These are phyloP conservation scores for Lacanobia wlatinum DNA, from an alignment of 2,888 invertebrate species.

Conservation along the genomic window DNA sequence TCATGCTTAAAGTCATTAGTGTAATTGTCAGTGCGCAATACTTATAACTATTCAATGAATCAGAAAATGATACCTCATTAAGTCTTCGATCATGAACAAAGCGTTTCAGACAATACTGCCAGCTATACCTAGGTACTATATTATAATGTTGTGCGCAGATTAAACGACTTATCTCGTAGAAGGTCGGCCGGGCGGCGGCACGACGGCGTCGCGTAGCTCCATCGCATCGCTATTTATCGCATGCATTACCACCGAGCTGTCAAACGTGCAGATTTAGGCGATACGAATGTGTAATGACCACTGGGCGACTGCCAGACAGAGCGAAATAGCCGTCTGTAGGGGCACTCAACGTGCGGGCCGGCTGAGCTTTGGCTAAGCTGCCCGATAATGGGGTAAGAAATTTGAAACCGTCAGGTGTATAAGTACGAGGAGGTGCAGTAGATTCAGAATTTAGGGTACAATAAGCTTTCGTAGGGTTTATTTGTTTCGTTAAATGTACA, in stretches of 20 bases:
- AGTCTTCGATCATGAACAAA: slow-evolving; percentile 17
- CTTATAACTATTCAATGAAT: slow-evolving; percentile 2
- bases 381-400: not conserved
- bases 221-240: slow-evolving; percentile 62
- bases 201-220: slow-evolving; percentile 8
- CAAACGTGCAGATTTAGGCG: slow-evolving; percentile 63
- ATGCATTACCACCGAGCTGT: slow-evolving; percentile 61
- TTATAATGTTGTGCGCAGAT: slow-evolving; percentile 18
- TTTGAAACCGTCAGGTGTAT: not conserved
- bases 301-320: slow-evolving; percentile 80
- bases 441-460: not conserved
- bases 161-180: slow-evolving; percentile 42
- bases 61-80: not conserved
- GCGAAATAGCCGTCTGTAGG: slow-evolving; percentile 73
- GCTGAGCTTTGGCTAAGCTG: not conserved
- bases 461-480: not conserved
- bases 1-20: not conserved
- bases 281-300: slow-evolving; percentile 66
- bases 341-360: slow-evolving; percentile 31
- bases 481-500: not conserved
- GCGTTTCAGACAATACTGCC: slow-evolving; percentile 7
- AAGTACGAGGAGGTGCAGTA: not conserved
- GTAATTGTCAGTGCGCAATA: slow-evolving; percentile 7
- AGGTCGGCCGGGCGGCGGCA: slow-evolving; percentile 23
- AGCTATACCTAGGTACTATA: not conserved